A percentile compares a stretch with the other conserved stretches of the same genome.
Conservation (phyloP, 1,140 invertebrate species). For the Spodoptera litura region DNA sequence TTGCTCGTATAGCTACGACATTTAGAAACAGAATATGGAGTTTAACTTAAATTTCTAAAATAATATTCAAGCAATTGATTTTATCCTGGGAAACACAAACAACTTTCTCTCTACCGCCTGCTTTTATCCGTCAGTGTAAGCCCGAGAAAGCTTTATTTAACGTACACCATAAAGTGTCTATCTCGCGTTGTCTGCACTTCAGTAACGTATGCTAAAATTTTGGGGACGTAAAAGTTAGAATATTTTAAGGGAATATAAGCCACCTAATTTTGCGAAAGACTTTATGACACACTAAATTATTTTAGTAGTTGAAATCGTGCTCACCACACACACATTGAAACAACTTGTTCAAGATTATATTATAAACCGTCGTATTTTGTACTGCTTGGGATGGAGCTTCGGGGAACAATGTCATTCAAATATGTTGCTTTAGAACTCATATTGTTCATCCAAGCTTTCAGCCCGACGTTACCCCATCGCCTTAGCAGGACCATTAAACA, state of each 20-base stretch:
- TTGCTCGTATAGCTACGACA: no score
- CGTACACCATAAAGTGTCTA: conserved; percentile 30
- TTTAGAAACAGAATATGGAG: no score
- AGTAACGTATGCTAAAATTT: conserved; percentile 42
- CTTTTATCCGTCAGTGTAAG: conserved; percentile 12
- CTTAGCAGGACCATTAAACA: conserved; percentile 30
- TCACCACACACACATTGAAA: conserved; percentile 20
- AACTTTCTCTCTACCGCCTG: neutral
- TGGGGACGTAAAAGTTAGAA: conserved; percentile 34
- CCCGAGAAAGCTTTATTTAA: conserved; percentile 24
- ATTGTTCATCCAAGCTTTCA: conserved; percentile 6
- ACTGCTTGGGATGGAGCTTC: neutral
- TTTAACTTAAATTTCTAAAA: no score
- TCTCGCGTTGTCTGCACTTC: conserved; percentile 37
- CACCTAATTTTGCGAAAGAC: conserved; percentile 33
- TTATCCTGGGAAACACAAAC: no score
- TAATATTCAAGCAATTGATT: no score
- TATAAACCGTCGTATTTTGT: neutral
- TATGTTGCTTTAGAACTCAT: conserved; percentile 2
- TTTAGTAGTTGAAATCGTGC: conserved; percentile 25
- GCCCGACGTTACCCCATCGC: conserved; percentile 2
- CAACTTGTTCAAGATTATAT: neutral
- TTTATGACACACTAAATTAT: conserved; percentile 42
- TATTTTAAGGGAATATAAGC: conserved; percentile 43
- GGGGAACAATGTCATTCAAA: conserved; percentile 22